Conservation (phyloP, 2,113 vertebrate species). For the Saimiri boliviensis region DNA sequence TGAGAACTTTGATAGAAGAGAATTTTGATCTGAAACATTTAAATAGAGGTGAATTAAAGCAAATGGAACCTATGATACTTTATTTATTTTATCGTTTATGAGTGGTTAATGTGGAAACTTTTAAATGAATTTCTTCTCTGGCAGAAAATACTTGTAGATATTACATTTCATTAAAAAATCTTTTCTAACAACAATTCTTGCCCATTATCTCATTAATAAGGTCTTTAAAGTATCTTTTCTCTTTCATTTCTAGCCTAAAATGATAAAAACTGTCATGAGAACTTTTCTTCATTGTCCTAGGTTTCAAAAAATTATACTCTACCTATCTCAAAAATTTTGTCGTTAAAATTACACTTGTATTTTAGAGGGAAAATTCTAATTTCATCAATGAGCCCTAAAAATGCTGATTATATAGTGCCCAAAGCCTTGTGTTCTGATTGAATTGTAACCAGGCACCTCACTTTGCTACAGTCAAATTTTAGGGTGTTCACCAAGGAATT, state of each 20-base stretch:
- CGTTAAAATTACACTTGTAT: slow-evolving; percentile 12
- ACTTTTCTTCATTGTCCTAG: background rate
- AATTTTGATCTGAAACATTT: background rate
- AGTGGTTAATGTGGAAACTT: background rate
- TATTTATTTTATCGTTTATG: background rate
- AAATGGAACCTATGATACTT: background rate
- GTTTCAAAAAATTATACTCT: slow-evolving; percentile 9
- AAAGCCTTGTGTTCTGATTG: background rate
- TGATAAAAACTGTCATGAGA: background rate
- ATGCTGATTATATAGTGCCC: background rate
- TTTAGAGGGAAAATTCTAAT: background rate
- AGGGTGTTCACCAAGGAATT: background rate
- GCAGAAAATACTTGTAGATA: background rate
- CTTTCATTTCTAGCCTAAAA: slow-evolving; percentile 1
- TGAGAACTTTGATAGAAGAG: background rate
- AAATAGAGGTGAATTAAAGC: background rate
- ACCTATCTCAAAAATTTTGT: background rate
- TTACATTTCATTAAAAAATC: background rate
- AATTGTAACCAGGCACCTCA: background rate
- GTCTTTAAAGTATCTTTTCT: background rate
- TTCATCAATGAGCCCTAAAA: background rate
- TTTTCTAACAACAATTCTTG: slow-evolving; percentile 6
- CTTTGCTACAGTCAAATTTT: background rate
- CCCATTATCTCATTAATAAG: background rate
- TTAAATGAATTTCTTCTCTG: background rate